Percentiles rank a stretch among this genome's conserved stretches.
phyloP scores from a whole-genome alignment of 2,888 invertebrate species.

The Callosobruchus maculatus region DNA sequence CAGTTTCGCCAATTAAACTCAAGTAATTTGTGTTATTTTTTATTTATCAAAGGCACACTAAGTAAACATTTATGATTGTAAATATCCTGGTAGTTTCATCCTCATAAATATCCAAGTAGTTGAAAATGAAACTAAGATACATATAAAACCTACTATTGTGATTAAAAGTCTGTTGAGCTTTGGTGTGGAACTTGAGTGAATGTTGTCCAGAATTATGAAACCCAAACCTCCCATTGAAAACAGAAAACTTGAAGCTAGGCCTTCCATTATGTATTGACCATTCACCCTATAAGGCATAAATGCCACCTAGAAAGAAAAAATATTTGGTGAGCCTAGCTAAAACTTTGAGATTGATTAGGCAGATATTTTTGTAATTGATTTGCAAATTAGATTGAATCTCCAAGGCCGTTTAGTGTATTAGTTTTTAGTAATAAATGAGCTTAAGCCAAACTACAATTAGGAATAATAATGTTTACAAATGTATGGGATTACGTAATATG shows the following conservation, averaged over 20 bases:
- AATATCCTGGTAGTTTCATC: slow-evolving; percentile 91
- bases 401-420: too few relatives aligned
- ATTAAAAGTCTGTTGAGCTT: slow-evolving; percentile 88
- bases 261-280: slow-evolving; percentile 99
- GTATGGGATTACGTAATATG: too few relatives aligned
- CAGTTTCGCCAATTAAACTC: too few relatives aligned
- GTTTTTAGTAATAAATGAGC: too few relatives aligned
- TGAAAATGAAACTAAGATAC: slow-evolving; percentile 89
- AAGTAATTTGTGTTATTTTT: not conserved
- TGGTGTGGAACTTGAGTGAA: slow-evolving; percentile 82
- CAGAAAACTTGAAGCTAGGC: slow-evolving; percentile 93
- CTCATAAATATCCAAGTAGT: slow-evolving; percentile 98
- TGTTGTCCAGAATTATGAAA: slow-evolving; percentile 93
- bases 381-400: too few relatives aligned
- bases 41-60: not conserved
- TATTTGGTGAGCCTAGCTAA: too few relatives aligned
- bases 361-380: too few relatives aligned
- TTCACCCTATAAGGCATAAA: slow-evolving; percentile 99
- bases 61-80: slow-evolving; percentile 54
- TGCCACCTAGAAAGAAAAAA: slow-evolving; percentile 63
- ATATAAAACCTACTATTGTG: slow-evolving; percentile 86
- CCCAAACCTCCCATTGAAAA: slow-evolving; percentile 95
- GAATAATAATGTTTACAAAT: too few relatives aligned
- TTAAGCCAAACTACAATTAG: too few relatives aligned
- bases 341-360: too few relatives aligned